A percentile compares a stretch with the other conserved stretches of the same genome.
Evolutionary conservation across 2,797 vertebrate genomes (phyloP).

Genomic region (Acanthurus leucopareius): DNA sequence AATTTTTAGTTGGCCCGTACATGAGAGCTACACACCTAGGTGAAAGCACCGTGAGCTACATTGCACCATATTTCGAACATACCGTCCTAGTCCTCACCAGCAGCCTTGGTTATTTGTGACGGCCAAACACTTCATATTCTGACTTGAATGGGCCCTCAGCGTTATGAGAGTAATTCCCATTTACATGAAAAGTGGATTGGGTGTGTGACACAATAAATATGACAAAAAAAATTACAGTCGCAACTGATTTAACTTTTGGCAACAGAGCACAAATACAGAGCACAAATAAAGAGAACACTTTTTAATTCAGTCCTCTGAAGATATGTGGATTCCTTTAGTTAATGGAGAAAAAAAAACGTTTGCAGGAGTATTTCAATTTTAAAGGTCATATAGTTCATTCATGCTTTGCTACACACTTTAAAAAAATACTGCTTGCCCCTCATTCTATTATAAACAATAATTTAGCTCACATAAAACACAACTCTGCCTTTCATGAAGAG

Average conservation of each 20-base stretch:
- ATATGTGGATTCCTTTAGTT: background rate
- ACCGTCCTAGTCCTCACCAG: conserved; percentile 18
- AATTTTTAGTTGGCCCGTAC: conserved; percentile 5
- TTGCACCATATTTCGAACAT: conserved; percentile 37
- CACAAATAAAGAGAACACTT: background rate
- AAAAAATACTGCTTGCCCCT: conserved; percentile 34
- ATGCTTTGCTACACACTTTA: background rate
- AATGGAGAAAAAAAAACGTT: background rate
- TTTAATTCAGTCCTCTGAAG: background rate
- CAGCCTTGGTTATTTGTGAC: background rate
- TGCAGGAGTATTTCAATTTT: background rate
- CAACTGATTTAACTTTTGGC: conserved; percentile 11
- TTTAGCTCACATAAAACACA: conserved; percentile 5
- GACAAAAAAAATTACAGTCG: conserved; percentile 29
- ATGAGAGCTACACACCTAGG: conserved; percentile 38
- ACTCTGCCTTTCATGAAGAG: background rate
- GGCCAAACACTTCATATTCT: conserved; percentile 20
- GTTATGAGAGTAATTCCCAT: conserved; percentile 18
- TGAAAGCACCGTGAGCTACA: background rate
- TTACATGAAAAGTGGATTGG: conserved; percentile 38
- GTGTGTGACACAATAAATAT: conserved; percentile 47
- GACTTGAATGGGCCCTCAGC: conserved; percentile 12
- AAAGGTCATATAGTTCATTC: conserved; percentile 8
- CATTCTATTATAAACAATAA: conserved; percentile 31
- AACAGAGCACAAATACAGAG: background rate